phyloP scores from a whole-genome alignment of 1,140 invertebrate species.

The Tribolium castaneum region DNA sequence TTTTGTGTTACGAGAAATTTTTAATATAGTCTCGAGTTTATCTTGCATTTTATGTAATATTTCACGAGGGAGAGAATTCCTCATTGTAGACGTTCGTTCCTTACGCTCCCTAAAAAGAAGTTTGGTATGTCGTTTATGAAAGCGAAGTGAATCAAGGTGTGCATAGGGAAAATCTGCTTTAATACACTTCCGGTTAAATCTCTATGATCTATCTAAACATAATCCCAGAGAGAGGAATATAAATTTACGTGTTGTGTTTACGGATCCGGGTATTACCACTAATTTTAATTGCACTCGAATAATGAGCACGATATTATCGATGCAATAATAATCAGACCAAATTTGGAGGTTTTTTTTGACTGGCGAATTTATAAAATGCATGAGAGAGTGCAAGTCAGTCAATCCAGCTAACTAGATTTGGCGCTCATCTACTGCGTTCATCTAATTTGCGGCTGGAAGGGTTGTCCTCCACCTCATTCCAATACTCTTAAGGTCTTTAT shows the following conservation, averaged over 20 bases:
- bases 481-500: slow-evolving; percentile 13
- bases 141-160: background rate
- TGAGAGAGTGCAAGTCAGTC: slow-evolving; percentile 45
- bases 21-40: background rate
- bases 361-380: slow-evolving; percentile 37
- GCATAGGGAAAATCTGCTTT: too few species aligned
- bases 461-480: slow-evolving; percentile 13
- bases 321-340: background rate
- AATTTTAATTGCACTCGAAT: background rate
- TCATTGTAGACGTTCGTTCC: background rate
- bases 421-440: slow-evolving; percentile 49
- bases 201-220: background rate
- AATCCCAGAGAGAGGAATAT: background rate
- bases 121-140: background rate
- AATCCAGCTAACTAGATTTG: slow-evolving; percentile 53
- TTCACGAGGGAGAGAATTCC: background rate
- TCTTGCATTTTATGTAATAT: background rate
- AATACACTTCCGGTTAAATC: too few species aligned
- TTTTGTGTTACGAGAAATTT: background rate
- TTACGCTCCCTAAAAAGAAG: background rate
- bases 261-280: background rate
- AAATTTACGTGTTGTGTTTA: background rate
- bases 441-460: slow-evolving; percentile 49
- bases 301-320: background rate
- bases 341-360: background rate